Evolutionary conservation across 2,797 vertebrate genomes (phyloP).

Genomic region (Gymnothorax javanicus): DNA sequence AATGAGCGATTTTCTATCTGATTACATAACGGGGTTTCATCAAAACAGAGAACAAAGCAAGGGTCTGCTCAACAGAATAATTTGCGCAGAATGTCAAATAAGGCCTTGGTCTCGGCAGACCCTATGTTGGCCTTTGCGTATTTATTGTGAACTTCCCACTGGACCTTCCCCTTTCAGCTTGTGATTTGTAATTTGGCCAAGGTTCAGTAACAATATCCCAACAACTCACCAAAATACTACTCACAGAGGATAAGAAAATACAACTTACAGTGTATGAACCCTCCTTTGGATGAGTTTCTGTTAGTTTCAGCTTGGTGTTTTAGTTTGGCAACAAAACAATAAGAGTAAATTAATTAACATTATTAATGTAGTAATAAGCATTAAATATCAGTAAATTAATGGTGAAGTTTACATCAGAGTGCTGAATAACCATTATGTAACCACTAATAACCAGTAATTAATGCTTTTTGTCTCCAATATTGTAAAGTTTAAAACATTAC

Average conservation of each 20-base stretch:
- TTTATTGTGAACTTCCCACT: neutral
- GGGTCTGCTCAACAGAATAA: neutral
- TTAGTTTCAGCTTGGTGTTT: too few species aligned
- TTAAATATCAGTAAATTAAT: too few species aligned
- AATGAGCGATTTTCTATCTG: neutral
- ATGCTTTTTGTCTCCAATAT: too few species aligned
- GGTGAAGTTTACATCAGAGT: too few species aligned
- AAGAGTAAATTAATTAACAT: too few species aligned
- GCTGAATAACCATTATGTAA: too few species aligned
- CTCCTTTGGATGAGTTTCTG: too few species aligned
- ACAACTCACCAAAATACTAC: neutral
- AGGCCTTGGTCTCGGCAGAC: neutral
- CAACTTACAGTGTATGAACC: neutral
- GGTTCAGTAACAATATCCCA: neutral
- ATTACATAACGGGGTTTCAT: neutral
- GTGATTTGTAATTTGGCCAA: neutral
- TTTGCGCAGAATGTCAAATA: neutral
- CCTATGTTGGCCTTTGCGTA: neutral
- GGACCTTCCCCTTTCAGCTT: neutral
- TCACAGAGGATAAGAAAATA: neutral
- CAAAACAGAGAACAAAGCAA: conserved; percentile 5
- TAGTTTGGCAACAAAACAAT: too few species aligned
- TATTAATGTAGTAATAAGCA: too few species aligned
- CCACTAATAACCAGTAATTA: too few species aligned
- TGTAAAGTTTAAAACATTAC: too few species aligned